Base-by-base conservation (phyloP, 2,888 invertebrate species). In the Conchocele bisecta region DNA sequence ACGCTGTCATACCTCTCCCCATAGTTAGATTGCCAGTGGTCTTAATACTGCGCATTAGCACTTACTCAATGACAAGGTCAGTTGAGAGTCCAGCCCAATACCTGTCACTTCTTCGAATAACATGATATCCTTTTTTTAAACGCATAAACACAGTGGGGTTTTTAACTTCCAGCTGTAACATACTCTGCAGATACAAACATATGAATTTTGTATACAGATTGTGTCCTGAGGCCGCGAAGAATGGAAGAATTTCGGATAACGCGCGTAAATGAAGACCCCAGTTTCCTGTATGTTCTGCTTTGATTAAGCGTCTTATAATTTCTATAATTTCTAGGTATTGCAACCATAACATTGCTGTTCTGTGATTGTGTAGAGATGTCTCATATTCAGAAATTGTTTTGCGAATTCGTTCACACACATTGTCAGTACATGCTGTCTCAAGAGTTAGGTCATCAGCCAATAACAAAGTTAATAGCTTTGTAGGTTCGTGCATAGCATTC, bases 211-310 rank as follows among this genome's bases (percentile, higher is more conserved):
- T 22, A 33, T 79, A 75, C 3, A 48, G 48, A 50, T 56, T 64
- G 42, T 79, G 77, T 20, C 77, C 74, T 33, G 77, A 31, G 17
- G 77, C 78, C 35, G 75, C 77, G 24, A 53, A 35, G 53, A 35
- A 53, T 35, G 53, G 35, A n/a, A 53, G 35, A 33, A 53, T 53
- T 35, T 6, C 31, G 15, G 35, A 31, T 24, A 35, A 13, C n/a
- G 35, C 17, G 5, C 37, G 35, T 53, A 33, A 7, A 35, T 53
- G 53, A 5, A 33, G 33, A 53, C 15, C 9, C 44, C 44, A 44
- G 20, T 53, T 22, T 22, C 53, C 53, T 13, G 11, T 20, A 22
- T 37, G 7, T 35, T 53, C 53, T 33, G 35, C 53, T 9, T 35
- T 53, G 11, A 53, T 53, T 13, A 53, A 53, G 13, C 37, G 33